phyloP scores from a whole-genome alignment of 2,888 invertebrate genomes.

The Megalurothrips usitatus region DNA sequence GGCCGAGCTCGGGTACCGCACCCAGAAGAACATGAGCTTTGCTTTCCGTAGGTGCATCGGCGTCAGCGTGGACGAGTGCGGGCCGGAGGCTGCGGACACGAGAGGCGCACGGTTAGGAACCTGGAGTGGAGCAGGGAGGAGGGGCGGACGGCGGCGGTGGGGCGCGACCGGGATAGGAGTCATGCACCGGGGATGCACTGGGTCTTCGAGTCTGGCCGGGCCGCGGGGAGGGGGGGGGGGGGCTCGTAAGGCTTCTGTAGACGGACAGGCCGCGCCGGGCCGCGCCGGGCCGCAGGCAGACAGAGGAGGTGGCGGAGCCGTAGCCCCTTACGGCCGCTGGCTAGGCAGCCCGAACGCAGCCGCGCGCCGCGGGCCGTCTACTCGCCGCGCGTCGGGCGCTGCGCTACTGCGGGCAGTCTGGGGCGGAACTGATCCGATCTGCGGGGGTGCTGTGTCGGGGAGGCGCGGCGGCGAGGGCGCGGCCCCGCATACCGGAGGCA shows the following conservation, averaged over 20 bases:
- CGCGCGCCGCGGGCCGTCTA: background rate
- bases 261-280: background rate
- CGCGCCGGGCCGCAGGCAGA: background rate
- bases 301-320: too few relatives aligned
- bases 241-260: conserved; percentile 15
- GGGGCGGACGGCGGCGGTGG: background rate
- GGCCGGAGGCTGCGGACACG: conserved; percentile 52
- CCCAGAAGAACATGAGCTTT: conserved; percentile 99
- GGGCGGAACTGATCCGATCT: too few relatives aligned
- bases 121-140: background rate
- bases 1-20: conserved; percentile 97
- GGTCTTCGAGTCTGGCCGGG: conserved; percentile 7
- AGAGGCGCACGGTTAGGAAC: background rate
- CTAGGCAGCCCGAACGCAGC: too few relatives aligned
- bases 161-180: background rate
- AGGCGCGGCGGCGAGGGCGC: too few relatives aligned
- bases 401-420: too few relatives aligned
- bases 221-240: too few relatives aligned
- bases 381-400: background rate
- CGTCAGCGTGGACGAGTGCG: conserved; percentile 93
- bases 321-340: too few relatives aligned
- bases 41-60: conserved; percentile 99
- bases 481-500: background rate
- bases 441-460: too few relatives aligned
- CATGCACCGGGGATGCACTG: background rate